phyloP scores from a whole-genome alignment of 2,888 invertebrate genomes.

The Drosophila vallismaia region DNA sequence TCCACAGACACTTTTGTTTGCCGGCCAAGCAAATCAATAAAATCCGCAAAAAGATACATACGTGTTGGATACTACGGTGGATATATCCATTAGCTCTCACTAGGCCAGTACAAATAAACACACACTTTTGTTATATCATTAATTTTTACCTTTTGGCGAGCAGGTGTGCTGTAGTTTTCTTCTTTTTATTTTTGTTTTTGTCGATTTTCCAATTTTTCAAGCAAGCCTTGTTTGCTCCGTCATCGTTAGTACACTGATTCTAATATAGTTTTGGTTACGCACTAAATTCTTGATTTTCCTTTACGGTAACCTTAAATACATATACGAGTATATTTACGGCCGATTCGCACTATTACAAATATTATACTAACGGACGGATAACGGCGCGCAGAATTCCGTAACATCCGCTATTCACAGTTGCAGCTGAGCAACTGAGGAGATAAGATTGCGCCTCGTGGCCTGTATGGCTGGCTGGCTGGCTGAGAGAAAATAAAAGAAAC shows the following conservation, averaged over 20 bases:
- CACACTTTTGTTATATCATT: conserved; percentile 30
- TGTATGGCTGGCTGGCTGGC: neutral
- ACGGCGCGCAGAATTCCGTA: neutral
- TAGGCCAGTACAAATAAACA: conserved; percentile 31
- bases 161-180: conserved; percentile 17
- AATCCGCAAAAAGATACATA: neutral
- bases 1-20: conserved; percentile 37
- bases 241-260: conserved; percentile 22
- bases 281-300: neutral
- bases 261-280: neutral
- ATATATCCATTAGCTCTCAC: conserved; percentile 12
- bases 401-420: neutral
- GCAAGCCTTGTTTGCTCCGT: conserved; percentile 28
- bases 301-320: neutral
- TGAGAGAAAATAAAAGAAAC: conserved; percentile 2
- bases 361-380: neutral
- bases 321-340: neutral
- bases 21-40: conserved; percentile 51
- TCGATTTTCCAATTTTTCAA: neutral
- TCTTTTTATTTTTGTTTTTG: neutral
- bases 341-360: neutral
- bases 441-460: neutral
- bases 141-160: conserved; percentile 29
- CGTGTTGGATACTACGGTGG: neutral
- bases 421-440: neutral